These are phyloP conservation scores for Ridgeia piscesae DNA, from an alignment of 1,140 invertebrate species.

Conservation along the genomic window DNA sequence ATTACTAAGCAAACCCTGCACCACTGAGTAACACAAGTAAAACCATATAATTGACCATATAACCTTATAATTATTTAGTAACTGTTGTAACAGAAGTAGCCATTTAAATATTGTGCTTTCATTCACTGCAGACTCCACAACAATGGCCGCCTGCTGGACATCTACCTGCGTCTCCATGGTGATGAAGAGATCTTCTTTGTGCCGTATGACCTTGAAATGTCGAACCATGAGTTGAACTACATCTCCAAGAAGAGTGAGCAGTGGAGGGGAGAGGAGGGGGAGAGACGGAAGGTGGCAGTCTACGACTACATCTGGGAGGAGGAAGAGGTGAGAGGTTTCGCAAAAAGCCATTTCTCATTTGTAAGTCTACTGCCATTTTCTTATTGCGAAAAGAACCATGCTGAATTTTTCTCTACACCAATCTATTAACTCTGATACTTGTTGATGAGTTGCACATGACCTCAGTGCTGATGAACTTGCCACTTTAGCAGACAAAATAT, in stretches of 20 bases:
- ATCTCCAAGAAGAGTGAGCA: constrained; percentile 48
- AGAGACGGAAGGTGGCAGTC: constrained; percentile 49
- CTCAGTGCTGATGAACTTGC: background rate
- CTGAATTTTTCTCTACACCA: too few species aligned
- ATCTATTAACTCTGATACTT: too few species aligned
- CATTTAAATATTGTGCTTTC: background rate
- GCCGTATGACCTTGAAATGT: constrained; percentile 54
- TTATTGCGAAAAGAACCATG: too few species aligned
- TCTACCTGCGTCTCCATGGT: constrained; percentile 53
- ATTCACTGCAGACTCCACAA: constrained; percentile 46
- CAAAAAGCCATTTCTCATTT: too few species aligned
- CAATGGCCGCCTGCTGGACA: constrained; percentile 53
- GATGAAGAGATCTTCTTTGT: constrained; percentile 49
- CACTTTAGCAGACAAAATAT: background rate
- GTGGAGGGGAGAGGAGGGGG: constrained; percentile 54
- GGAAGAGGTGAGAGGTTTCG: constrained; percentile 42
- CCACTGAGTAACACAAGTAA: too few species aligned
- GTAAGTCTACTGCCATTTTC: too few species aligned
- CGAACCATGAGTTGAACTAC: constrained; percentile 51
- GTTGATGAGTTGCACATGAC: too few species aligned
- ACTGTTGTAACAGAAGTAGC: background rate
- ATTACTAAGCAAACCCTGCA: background rate
- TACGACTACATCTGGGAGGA: constrained; percentile 56
- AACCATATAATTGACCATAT: too few species aligned
- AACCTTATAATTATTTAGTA: background rate